Base-by-base conservation (phyloP, 2,113 vertebrate species). In the Vidua macroura region DNA sequence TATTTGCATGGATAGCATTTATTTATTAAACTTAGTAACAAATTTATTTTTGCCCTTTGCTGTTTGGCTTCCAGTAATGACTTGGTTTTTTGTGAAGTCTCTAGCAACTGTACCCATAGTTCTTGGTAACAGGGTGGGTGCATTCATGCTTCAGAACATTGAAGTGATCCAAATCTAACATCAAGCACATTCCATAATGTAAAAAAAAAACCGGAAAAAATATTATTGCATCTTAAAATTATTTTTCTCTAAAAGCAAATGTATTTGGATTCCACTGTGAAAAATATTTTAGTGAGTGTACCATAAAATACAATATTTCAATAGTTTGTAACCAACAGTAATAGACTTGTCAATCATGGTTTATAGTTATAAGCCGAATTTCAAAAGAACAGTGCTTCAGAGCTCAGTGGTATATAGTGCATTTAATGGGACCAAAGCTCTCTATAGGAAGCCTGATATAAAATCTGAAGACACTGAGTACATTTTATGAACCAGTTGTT, bases 261-360 rank as follows among this genome's bases (percentile, higher is more conserved):
- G 46, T 94, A 78, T 95, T 93, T 92, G 83, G 79, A 77, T 94
- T 89, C 80, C 46, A 72, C 79, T 87, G 55, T 95, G 86, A 95
- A 96, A 97, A 95, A 86, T 91, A 80, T 88, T 97, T 96, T 94
- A 90, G 78, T 77, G 81, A 87, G 68, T 92, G 51, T 85, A 82
- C 75, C 77, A 81, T 90, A 96, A 96, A 96, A 90, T 89, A 77
- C 77, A 94, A 60, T 95, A 95, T 97, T 96, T 94, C 77, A 93
- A 12, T 97, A 95, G 91, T 96, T 96, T 96, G 77, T 96, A 97
- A 88, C 94, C 96, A 97, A 93, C 75, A 95, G 83, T 96, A 97
- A 96, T 96, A 96, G 95, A 96, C 88, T 97, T 77, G 37, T 95
- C 95, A 97, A 93, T 97, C 89, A 83, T 93, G 39, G 75, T 96